phyloP scores from a whole-genome alignment of 2,888 invertebrate genomes.

The Cinara cedri region DNA sequence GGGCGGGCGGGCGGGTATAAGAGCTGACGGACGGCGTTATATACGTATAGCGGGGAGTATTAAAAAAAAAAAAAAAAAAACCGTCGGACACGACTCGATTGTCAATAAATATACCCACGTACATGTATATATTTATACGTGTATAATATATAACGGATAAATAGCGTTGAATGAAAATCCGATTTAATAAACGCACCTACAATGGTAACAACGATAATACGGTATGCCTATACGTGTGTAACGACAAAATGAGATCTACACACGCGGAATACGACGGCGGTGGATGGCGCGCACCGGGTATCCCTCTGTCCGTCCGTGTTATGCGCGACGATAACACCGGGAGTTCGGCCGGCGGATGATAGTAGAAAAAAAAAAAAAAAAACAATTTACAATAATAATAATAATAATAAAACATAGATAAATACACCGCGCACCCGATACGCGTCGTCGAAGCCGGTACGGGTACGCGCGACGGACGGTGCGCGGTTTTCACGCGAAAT shows the following conservation, averaged over 20 bases:
- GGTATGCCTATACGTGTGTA: neutral
- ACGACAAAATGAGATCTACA: conserved; percentile 9
- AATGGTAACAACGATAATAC: too few relatives aligned
- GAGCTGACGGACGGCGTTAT: neutral
- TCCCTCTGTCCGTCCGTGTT: too few relatives aligned
- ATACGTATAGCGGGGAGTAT: neutral
- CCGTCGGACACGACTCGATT: conserved; percentile 33
- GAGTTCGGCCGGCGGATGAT: too few relatives aligned
- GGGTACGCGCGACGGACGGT: too few relatives aligned
- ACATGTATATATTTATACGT: neutral
- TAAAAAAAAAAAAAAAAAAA: conserved; percentile 11
- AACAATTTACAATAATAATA: too few relatives aligned
- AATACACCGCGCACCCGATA: too few relatives aligned
- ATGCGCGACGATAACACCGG: too few relatives aligned
- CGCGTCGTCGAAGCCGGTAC: too few relatives aligned
- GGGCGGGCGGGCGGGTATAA: neutral
- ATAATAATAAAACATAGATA: too few relatives aligned
- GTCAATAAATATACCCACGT: conserved; percentile 13
- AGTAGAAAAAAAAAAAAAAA: too few relatives aligned
- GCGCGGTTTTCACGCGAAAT: too few relatives aligned
- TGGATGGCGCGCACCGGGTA: neutral
- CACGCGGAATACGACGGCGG: neutral
- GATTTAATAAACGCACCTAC: conserved; percentile 21
- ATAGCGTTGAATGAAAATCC: conserved; percentile 29
- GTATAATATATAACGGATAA: neutral